Evolutionary conservation across 2,797 vertebrate genomes (phyloP), one percentile per base, ranked within the genome.

Genomic region (Bradypodion pumilum): DNA sequence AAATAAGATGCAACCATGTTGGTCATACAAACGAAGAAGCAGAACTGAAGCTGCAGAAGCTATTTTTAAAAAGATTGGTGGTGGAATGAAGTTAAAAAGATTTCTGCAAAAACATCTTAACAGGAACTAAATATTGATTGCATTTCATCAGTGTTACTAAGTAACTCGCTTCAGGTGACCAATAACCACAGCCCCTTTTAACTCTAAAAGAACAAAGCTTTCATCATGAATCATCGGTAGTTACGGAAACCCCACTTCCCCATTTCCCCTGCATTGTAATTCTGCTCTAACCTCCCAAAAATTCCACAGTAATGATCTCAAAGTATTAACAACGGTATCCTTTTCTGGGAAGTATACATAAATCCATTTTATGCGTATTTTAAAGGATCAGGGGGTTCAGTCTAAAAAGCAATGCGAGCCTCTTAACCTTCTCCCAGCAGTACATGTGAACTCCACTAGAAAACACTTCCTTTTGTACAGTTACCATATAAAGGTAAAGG

Each of bases 391-490:
- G 74, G 73, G 86, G 75, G 75, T 77, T 9, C 1, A 40, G 29
- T 92, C 68, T 74, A 84, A 84, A 92, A 63, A 25, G 0, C 77
- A 74, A 74, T 1, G 0, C 62, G 85, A 83, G 85, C 77, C 40
- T 35, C 74, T 60, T 80, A 75, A 76, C 21, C 44, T 42, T 70
- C 21, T 23, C 76, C 16, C 37, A 78, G 29, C 66, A 7, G 6
- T 81, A 37, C 85, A 74, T 91, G 66, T 86, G 80, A 60, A 88
- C 82, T 16, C 87, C 19, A 1, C 0, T 49, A 56, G 15, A 16
- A 91, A 60, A 16, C 27, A 46, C 49, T 75, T 77, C 62, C 66
- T 90, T 82, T 74, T 40, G 9, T 69, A 35, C 42, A 88, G 83
- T 32, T 73, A 49, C n/a, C n/a, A n/a, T n/a, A n/a, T n/a, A n/a